phyloP scores from a whole-genome alignment of 2,113 vertebrate genomes.

The Hippocampus comes region DNA sequence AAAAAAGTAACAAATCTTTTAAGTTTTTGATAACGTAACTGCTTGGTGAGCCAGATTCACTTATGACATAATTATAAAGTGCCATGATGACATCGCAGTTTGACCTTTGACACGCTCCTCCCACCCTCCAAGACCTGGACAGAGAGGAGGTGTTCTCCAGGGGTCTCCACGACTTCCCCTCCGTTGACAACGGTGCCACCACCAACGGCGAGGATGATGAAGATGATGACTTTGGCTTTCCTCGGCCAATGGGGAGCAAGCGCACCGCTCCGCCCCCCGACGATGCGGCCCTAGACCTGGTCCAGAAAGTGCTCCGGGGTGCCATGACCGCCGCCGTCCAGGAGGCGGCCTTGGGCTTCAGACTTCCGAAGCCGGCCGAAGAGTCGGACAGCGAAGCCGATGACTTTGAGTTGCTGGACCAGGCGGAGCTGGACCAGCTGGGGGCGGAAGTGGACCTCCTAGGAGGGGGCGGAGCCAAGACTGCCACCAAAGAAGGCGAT shows the following conservation, averaged over 20 bases:
- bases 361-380: conserved; percentile 58
- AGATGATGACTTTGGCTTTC: conserved; percentile 75
- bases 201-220: conserved; percentile 84
- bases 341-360: conserved; percentile 57
- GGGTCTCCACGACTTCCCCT: conserved; percentile 88
- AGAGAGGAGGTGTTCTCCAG: conserved; percentile 83
- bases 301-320: conserved; percentile 80
- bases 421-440: conserved; percentile 94
- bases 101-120: background rate
- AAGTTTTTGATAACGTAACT: too few species aligned
- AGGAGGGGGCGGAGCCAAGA: conserved; percentile 41
- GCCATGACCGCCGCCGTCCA: conserved; percentile 85
- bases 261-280: conserved; percentile 37
- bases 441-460: conserved; percentile 85
- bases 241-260: conserved; percentile 49
- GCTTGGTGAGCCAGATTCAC: background rate
- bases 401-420: conserved; percentile 97
- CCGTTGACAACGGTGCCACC: conserved; percentile 82
- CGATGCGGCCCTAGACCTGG: conserved; percentile 70
- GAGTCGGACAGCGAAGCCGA: conserved; percentile 93
- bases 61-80: background rate
- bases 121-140: conserved; percentile 79
- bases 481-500: conserved; percentile 53
- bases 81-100: background rate
- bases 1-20: too few species aligned